Conservation (phyloP, 2,888 invertebrate species). For the Tenthredo amoena region DNA sequence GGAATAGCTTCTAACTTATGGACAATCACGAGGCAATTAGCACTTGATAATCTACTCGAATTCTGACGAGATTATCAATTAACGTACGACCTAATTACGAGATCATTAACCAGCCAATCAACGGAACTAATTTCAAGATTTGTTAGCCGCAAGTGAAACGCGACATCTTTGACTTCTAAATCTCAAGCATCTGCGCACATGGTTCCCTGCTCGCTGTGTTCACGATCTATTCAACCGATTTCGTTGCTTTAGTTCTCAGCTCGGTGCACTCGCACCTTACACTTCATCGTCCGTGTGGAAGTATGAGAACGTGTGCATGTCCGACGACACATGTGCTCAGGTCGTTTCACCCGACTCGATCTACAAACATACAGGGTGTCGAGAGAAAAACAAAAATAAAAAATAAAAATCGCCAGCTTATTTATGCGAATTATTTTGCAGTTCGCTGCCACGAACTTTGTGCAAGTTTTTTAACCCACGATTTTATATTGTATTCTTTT, state of each 20-base stretch:
- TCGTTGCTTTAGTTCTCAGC: slow-evolving; percentile 21
- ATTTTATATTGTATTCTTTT: too few species aligned
- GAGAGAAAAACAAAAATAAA: neutral
- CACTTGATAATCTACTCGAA: neutral
- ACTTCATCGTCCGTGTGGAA: neutral
- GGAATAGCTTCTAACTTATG: neutral
- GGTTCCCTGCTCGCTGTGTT: neutral
- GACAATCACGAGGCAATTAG: neutral
- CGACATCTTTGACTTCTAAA: slow-evolving; percentile 12
- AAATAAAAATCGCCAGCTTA: neutral
- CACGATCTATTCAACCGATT: slow-evolving; percentile 36
- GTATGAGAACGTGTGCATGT: slow-evolving; percentile 31
- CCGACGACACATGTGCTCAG: slow-evolving; percentile 16
- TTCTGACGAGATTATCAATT: neutral
- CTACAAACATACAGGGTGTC: slow-evolving; percentile 9
- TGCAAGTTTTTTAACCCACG: too few species aligned
- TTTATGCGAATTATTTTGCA: neutral
- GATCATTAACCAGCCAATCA: neutral
- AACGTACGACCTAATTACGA: neutral
- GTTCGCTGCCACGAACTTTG: neutral
- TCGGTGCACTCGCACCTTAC: slow-evolving; percentile 12
- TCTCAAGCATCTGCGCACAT: slow-evolving; percentile 12
- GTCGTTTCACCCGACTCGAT: neutral
- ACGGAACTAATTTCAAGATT: neutral
- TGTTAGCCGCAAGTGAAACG: neutral